Conservation (phyloP, 2,797 vertebrate species). For the Philypnodon macrostomus region DNA sequence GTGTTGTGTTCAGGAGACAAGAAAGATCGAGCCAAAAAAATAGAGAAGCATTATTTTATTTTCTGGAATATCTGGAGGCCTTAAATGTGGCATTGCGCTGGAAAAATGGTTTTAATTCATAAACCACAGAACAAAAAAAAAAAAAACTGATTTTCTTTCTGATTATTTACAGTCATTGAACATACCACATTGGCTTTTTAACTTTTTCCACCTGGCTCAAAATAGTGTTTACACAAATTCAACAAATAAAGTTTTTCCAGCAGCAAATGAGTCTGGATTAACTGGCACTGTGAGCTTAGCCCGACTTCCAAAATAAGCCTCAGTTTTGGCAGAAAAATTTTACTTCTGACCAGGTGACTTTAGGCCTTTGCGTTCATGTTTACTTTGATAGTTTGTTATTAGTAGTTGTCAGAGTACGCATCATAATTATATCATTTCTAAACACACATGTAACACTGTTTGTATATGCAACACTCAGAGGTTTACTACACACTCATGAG, state of each 20-base stretch:
- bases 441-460: too few relatives aligned
- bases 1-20: conserved; percentile 33
- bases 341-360: conserved; percentile 10
- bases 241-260: conserved; percentile 21
- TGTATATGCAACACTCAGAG: too few relatives aligned
- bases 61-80: conserved; percentile 48
- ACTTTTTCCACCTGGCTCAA: conserved; percentile 9
- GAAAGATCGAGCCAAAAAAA: conserved; percentile 15
- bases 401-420: neutral
- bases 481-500: too few relatives aligned
- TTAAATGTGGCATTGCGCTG: conserved; percentile 34
- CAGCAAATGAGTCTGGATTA: neutral
- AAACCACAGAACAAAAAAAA: conserved; percentile 21
- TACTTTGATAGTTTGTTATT: conserved; percentile 6
- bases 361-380: neutral
- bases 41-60: conserved; percentile 45
- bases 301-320: conserved; percentile 10
- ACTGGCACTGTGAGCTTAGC: conserved; percentile 9
- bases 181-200: conserved; percentile 2
- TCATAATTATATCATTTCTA: too few relatives aligned
- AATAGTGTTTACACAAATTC: conserved; percentile 10
- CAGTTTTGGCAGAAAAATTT: conserved; percentile 7
- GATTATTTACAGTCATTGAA: conserved; percentile 16
- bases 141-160: neutral
- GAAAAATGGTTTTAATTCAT: conserved; percentile 41